Base-by-base conservation (phyloP, 1,140 invertebrate genomes). In the Microvelia longipes region DNA sequence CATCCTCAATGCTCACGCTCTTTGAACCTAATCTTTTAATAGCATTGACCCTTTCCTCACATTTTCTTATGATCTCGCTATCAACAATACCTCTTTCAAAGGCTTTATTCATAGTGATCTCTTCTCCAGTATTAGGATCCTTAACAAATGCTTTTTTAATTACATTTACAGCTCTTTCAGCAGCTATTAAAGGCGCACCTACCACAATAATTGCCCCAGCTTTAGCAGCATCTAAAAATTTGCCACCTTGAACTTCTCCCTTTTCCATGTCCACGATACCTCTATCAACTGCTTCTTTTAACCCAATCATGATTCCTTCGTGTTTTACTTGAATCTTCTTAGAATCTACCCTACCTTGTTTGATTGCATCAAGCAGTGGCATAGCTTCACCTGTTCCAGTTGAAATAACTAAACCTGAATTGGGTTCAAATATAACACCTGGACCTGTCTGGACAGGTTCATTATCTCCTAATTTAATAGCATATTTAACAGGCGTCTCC, bases 71-170 rank as follows among this genome's bases (percentile, higher is more conserved):
- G 2, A 82, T 84, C 27, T 81, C 78, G 66, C 84, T 77, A 79
- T 89, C 86, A 5, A 83, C 86, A 28, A 93, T 79, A 1, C 90
- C 91, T 70, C 87, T 81, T 78, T 91, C 85, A 62, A 92, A 84
- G 28, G 92, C 92, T 60, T 91, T 88, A 79, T 92, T 86, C 74
- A 90, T 83, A 0, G 88, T 86, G 50, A 92, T 79, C 76, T 87
- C 85, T 76, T 88, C 84, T 14, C 89, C 89, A 14, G 89, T 91
- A 70, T 83, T 83, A 5, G 91, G 90, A 82, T 94, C 90, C 68
- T 85, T 81, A 19, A 93, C 84, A 81, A 89, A 87, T 27, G 83
- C 82, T 25, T 82, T 77, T 19, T 78, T 79, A 35, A 81, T 76
- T 35, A 80, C 74, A 15, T 80, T 79, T 61, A 80, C 79, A 1